These are phyloP conservation scores for Aphis craccivora DNA, from an alignment of 1,140 invertebrate species.

Conservation along the genomic window DNA sequence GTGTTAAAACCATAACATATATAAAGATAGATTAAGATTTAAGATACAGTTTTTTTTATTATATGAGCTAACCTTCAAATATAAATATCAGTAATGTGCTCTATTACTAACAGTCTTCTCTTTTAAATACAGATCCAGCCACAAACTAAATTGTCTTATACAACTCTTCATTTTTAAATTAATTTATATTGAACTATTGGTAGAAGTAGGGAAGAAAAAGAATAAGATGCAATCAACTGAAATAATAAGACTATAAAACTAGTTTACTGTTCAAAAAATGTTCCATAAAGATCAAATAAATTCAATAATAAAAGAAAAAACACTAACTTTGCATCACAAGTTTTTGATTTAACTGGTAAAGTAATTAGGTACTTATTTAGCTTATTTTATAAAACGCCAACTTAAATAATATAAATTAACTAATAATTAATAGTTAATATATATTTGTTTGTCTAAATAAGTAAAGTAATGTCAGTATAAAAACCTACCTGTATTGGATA, in stretches of 20 bases:
- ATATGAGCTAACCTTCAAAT: not conserved
- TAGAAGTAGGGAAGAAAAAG: rapidly evolving
- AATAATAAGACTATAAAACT: not conserved
- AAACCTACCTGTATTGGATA: constrained; percentile 27
- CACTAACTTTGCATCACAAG: too few species aligned
- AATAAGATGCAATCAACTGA: not conserved
- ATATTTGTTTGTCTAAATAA: not conserved
- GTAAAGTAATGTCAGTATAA: not conserved
- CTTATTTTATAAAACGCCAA: not conserved
- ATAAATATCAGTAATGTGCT: not conserved
- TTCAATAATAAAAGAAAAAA: too few species aligned
- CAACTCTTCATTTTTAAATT: too few species aligned
- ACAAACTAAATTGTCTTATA: too few species aligned
- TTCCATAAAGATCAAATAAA: not conserved
- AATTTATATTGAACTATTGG: not conserved
- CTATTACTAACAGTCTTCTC: too few species aligned
- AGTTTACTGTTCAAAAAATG: not conserved
- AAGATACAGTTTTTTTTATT: not conserved
- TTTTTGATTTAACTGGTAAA: not conserved
- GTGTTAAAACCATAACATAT: too few species aligned
- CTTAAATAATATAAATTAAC: not conserved
- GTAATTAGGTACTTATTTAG: not conserved
- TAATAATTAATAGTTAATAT: not conserved
- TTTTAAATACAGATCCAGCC: too few species aligned
- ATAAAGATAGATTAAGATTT: too few species aligned